These are phyloP conservation scores for Oophaga sylvatica DNA, from an alignment of 2,797 vertebrate species.

Conservation along the genomic window DNA sequence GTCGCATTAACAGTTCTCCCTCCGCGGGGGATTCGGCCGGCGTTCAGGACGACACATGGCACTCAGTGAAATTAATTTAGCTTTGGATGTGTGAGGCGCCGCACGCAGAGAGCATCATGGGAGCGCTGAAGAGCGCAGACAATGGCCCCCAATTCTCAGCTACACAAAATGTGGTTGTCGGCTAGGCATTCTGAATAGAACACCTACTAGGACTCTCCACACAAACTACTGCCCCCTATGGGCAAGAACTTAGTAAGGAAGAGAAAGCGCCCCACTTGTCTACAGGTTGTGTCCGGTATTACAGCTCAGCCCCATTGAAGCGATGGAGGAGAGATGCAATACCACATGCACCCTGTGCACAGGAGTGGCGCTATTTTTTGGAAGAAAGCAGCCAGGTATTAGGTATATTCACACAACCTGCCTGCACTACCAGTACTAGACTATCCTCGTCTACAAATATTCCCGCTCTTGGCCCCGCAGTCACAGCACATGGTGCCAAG, in stretches of 20 bases:
- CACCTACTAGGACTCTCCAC: neutral
- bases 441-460: neutral
- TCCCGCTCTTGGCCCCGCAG: neutral
- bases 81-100: constrained; percentile 28
- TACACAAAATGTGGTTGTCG: too few relatives aligned
- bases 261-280: too few relatives aligned
- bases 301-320: too few relatives aligned
- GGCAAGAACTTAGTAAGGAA: too few relatives aligned
- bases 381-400: neutral
- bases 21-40: constrained; percentile 4
- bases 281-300: too few relatives aligned
- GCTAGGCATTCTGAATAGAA: too few relatives aligned
- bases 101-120: constrained; percentile 33
- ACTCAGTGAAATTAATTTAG: constrained; percentile 46
- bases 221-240: neutral
- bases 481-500: neutral
- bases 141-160: neutral
- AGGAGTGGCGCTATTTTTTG: too few relatives aligned
- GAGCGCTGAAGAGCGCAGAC: constrained; percentile 8
- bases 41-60: constrained; percentile 5
- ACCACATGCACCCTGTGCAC: too few relatives aligned
- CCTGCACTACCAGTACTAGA: too few relatives aligned
- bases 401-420: neutral
- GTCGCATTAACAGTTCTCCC: constrained; percentile 26
- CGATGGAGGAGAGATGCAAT: too few relatives aligned